phyloP scores from a whole-genome alignment of 2,113 vertebrate genomes.

The Chlamydotis undulata region DNA sequence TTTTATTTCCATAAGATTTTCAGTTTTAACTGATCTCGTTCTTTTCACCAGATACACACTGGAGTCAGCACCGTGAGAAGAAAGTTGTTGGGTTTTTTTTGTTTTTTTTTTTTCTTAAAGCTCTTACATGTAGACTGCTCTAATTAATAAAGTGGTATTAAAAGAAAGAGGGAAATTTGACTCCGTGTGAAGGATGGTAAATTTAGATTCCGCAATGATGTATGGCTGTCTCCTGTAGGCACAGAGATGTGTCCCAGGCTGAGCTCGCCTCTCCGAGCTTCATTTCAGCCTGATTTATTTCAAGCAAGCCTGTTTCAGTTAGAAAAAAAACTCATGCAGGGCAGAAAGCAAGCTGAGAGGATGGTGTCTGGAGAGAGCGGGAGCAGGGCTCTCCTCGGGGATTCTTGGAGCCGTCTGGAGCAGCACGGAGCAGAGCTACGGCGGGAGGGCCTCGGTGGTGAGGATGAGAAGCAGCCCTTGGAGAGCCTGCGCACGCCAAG shows the following conservation, averaged over 20 bases:
- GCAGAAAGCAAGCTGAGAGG: neutral
- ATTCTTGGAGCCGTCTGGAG: neutral
- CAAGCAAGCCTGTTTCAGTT: neutral
- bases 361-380: neutral
- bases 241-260: neutral
- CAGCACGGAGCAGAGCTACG: neutral
- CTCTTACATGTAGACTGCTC: neutral
- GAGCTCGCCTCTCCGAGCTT: neutral
- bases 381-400: neutral
- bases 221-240: neutral
- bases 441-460: neutral
- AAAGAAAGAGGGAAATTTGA: neutral
- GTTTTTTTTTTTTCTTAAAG: neutral
- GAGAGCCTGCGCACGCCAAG: neutral
- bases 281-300: conserved; percentile 13
- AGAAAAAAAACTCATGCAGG: neutral
- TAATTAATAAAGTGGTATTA: neutral
- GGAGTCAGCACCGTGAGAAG: neutral
- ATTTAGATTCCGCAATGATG: neutral
- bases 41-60: neutral
- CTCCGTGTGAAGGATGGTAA: neutral
- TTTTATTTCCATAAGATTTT: neutral
- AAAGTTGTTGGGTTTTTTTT: neutral
- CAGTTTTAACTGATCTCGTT: neutral
- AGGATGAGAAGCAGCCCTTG: neutral